Evolutionary conservation across 2,797 vertebrate genomes (phyloP).

Genomic region (Phylloscopus collybita): DNA sequence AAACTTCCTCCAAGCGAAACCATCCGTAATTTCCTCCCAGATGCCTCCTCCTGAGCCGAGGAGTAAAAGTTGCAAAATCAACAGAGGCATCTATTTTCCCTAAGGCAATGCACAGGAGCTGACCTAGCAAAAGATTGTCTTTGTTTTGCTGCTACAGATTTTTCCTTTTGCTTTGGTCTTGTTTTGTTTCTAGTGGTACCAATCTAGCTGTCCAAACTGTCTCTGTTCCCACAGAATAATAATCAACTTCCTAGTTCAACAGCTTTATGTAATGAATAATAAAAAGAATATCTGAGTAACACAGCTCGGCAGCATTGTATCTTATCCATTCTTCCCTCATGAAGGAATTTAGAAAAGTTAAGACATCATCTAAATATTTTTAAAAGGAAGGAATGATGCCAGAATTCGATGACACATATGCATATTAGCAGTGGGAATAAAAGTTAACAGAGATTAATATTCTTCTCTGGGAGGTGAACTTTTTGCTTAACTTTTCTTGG

Average conservation of each 20-base stretch:
- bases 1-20: constrained; percentile 9
- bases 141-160: constrained; percentile 46
- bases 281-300: constrained; percentile 43
- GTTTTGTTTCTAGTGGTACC: constrained; percentile 54
- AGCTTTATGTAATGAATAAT: constrained; percentile 72
- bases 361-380: background rate
- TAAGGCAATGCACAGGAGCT: constrained; percentile 18
- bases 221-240: constrained; percentile 71
- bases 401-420: background rate
- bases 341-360: constrained; percentile 17
- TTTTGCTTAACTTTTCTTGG: background rate
- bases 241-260: constrained; percentile 71
- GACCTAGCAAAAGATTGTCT: constrained; percentile 68
- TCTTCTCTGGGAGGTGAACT: background rate
- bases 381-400: background rate
- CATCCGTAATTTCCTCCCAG: constrained; percentile 15
- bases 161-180: constrained; percentile 58
- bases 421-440: background rate
- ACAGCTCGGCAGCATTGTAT: background rate
- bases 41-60: background rate
- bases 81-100: constrained; percentile 30
- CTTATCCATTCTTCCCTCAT: constrained; percentile 1
- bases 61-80: constrained; percentile 33
- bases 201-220: constrained; percentile 66
- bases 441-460: background rate